Percentiles rank a stretch among this genome's conserved stretches.
phyloP scores from a whole-genome alignment of 1,140 invertebrate genomes.

The Eriocheir sinensis region DNA sequence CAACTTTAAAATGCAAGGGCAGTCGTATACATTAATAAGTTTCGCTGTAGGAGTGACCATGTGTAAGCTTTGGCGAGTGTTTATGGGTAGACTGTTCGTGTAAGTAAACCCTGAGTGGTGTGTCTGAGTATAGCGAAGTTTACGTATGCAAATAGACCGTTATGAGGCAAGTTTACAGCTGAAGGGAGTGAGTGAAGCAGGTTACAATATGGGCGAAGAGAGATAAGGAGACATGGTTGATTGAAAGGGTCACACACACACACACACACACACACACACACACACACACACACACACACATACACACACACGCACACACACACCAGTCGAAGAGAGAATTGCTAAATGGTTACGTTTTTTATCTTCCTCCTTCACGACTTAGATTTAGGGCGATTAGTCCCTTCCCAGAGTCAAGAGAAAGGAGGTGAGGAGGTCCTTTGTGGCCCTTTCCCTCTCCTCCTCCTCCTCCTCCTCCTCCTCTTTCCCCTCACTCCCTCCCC shows the following conservation, averaged over 20 bases:
- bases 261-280: constrained; percentile 44
- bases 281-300: constrained; percentile 47
- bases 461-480: not conserved
- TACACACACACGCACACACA: constrained; percentile 50
- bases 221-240: not conserved
- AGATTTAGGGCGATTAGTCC: constrained; percentile 56
- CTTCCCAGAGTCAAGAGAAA: not conserved
- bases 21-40: too few species aligned
- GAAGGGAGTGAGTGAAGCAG: not conserved
- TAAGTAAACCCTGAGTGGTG: constrained; percentile 30
- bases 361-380: constrained; percentile 2
- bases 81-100: not conserved
- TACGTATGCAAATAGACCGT: too few species aligned
- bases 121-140: not conserved
- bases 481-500: not conserved
- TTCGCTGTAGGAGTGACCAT: too few species aligned
- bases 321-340: constrained; percentile 52
- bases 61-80: not conserved
- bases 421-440: constrained; percentile 1
- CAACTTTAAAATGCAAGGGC: too few species aligned
- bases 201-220: not conserved
- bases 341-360: constrained; percentile 54
- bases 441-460: not conserved
- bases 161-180: not conserved
- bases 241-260: not conserved